Base-by-base conservation (phyloP, 2,797 vertebrate species). In the Labeo calbasu region DNA sequence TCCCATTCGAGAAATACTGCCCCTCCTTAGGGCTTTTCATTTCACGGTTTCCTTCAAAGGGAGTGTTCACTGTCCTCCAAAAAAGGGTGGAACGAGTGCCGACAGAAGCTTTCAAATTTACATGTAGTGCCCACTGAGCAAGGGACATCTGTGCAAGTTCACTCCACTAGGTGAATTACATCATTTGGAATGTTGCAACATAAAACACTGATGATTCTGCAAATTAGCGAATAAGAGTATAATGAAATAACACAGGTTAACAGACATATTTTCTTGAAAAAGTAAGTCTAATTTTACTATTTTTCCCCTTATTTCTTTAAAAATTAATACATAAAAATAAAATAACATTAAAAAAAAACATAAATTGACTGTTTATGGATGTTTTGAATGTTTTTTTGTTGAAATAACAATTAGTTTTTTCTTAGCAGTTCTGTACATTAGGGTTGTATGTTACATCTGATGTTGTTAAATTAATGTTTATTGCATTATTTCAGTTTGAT, bases 31-130 rank as follows among this genome's bases (percentile, higher is more conserved):
- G n/a, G 13, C 15, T 53, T 75, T 77, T 53, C 40, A 84, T 19
- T 72, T 69, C 72, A 73, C 36, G 10, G 46, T 76, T 87, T 87
- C 77, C 84, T 73, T 83, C 63, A 65, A 55, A 72, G 85, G 53
- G 68, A 85, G 40, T 81, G 73, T 70, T 32, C 48, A 50, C 15
- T 5, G 11, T 70, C 46, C 28, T 79, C 43, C 21, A 61, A 78
- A 50, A 61, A 51, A 2, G 15, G 19, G 46, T n/a, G 17, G 7
- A 61, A 61, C 2, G 15, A 14, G 46, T 69, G 12, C 59, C 46
- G 32, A 55, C 40, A 46, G 51, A 76, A 57, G 17, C 25, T 72
- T 81, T 72, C 15, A 6, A 11, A 48, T 48, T 61, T 11, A 48
- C 17, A 76, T 32, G 21, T 10, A 55, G 28, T 55, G 28, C 50